Evolutionary conservation across 2,888 invertebrate species (phyloP), one percentile per base, ranked within the genome.

Genomic region (Idaea straminata): DNA sequence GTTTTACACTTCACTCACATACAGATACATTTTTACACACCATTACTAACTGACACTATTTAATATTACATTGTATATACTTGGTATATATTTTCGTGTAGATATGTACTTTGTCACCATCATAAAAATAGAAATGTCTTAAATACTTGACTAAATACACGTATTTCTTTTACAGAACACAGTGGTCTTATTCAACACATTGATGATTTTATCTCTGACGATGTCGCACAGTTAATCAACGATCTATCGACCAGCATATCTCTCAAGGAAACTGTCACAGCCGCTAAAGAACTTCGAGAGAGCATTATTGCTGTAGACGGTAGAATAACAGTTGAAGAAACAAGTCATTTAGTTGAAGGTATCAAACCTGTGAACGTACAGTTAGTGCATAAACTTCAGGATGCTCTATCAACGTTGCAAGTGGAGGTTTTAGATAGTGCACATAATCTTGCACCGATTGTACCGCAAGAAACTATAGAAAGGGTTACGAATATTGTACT

Each of bases 401-500:
- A 76, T 62, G 69, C 79, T 0, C 67, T 85, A 58, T 72, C 72
- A 5, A 71, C 72, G n/a, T 68, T 83, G 16, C 81, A 83, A 63
- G 74, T 66, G 3, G 74, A 78, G 67, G 71, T 73, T 36, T 64
- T 83, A 5, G 82, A 84, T 47, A 78, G 70, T 61, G 72, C 76
- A 4, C 71, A 78, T 61, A 73, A 76, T 25, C 66, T 83, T 0
- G 47, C 67, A 7, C 60, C 73, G 4, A 35, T 68, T 0, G 61
- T 80, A 5, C 71, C 77, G 62, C 60, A 75, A 4, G 75, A 80
- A 5, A 61, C 72, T 25, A 61, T 85, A 16, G 72, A 82, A 67
- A 78, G 67, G 67, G 72, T 85, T 5, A 77, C 76, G 5, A 78
- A 83, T 35, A 70, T 78, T 0, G 80, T 85, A 3, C 77, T 76